phyloP scores from a whole-genome alignment of 2,888 invertebrate genomes.

The Apodemia duryi region DNA sequence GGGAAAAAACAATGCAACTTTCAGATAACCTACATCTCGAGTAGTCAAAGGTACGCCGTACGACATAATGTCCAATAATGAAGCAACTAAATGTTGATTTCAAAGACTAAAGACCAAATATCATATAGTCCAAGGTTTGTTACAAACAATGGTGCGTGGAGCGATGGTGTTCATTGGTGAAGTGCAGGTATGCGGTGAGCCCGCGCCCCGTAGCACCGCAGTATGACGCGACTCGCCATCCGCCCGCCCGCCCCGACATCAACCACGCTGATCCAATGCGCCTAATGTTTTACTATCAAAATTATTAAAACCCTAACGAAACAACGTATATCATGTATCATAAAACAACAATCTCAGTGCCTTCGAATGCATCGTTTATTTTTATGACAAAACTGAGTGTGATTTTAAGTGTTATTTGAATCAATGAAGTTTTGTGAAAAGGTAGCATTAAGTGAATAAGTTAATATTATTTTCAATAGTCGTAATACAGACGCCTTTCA shows the following conservation, averaged over 20 bases:
- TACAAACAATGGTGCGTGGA: slow-evolving; percentile 66
- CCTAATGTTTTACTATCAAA: slow-evolving; percentile 30
- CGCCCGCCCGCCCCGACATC: slow-evolving; percentile 49
- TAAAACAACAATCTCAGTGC: slow-evolving; percentile 45
- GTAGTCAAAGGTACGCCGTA: slow-evolving; percentile 6
- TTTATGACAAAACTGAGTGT: slow-evolving; percentile 17
- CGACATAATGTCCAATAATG: slow-evolving; percentile 1
- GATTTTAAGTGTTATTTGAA: slow-evolving; percentile 17
- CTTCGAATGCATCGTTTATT: slow-evolving; percentile 43
- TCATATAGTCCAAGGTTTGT: slow-evolving; percentile 67
- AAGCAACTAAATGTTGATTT: slow-evolving; percentile 14
- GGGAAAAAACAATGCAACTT: slow-evolving; percentile 10
- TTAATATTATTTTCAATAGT: slow-evolving; percentile 22
- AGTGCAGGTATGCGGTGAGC: slow-evolving; percentile 43
- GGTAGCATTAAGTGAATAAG: slow-evolving; percentile 16
- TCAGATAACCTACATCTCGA: slow-evolving; percentile 12
- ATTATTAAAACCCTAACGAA: slow-evolving; percentile 31
- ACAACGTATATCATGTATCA: slow-evolving; percentile 35
- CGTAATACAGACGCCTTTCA: slow-evolving; percentile 9
- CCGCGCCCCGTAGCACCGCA: slow-evolving; percentile 55
- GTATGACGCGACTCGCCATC: slow-evolving; percentile 66
- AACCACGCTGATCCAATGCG: slow-evolving; percentile 29
- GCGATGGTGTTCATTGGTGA: slow-evolving; percentile 38
- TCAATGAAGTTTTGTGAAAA: slow-evolving; percentile 15
- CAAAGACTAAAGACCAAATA: slow-evolving; percentile 26